Evolutionary conservation across 2,888 invertebrate genomes (phyloP).

Genomic region (Holacanthella duospinosa): DNA sequence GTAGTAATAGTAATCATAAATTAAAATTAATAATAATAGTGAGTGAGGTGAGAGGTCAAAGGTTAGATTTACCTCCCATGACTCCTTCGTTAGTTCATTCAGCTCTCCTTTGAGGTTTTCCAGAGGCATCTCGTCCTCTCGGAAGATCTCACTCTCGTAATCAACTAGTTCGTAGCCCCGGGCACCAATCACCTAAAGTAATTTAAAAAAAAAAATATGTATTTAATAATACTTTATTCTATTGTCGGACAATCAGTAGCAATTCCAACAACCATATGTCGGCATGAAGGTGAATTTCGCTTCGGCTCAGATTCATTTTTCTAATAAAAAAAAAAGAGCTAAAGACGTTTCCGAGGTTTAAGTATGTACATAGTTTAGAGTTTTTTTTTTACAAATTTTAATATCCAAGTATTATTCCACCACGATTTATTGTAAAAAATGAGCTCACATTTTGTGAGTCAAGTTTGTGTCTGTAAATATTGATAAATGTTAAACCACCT

Average conservation of each 20-base stretch:
- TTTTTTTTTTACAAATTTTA: too few relatives aligned
- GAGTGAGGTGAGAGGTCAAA: background rate
- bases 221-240: background rate
- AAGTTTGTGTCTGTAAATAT: too few relatives aligned
- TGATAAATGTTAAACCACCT: too few relatives aligned
- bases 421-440: too few relatives aligned
- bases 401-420: too few relatives aligned
- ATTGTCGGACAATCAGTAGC: background rate
- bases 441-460: too few relatives aligned
- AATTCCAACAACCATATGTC: too few relatives aligned
- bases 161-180: conserved; percentile 42
- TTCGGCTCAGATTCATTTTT: too few relatives aligned
- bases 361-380: too few relatives aligned
- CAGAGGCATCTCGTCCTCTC: conserved; percentile 1
- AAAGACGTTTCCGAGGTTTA: too few relatives aligned
- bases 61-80: conserved; percentile 74
- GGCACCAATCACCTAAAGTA: conserved; percentile 19
- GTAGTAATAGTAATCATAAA: background rate
- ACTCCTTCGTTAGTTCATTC: conserved; percentile 60
- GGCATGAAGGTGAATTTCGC: too few relatives aligned
- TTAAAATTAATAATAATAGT: background rate
- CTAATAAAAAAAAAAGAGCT: too few relatives aligned
- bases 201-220: background rate
- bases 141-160: background rate
- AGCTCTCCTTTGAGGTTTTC: conserved; percentile 4